Percentiles rank a stretch among this genome's conserved stretches.
Evolutionary conservation across 2,797 vertebrate genomes (phyloP).

Genomic region (Cynodonichthys magdalenae): DNA sequence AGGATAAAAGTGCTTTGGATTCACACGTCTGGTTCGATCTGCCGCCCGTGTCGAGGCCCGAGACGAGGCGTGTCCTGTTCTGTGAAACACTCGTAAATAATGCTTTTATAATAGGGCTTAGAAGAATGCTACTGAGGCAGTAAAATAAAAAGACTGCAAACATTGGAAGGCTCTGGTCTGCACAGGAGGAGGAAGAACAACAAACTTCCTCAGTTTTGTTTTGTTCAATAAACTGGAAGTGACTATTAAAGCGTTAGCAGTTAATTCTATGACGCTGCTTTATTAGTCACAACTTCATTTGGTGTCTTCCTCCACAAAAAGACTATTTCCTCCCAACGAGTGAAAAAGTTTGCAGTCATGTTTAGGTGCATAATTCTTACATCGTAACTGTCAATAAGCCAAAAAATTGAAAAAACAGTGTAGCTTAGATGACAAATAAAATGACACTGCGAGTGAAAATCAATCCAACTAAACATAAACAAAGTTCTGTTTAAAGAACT

Average conservation of each 20-base stretch:
- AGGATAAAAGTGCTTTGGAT: slow-evolving; percentile 23
- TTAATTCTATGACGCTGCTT: not conserved
- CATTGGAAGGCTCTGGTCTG: not conserved
- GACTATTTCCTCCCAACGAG: not conserved
- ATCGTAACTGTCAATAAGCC: not conserved
- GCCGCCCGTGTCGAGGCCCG: slow-evolving; percentile 29
- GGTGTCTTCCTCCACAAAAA: not conserved
- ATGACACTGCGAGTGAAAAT: not conserved
- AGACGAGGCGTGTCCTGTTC: slow-evolving; percentile 62
- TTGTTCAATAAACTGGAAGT: slow-evolving; percentile 10
- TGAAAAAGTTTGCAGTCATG: not conserved
- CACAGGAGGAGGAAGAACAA: slow-evolving; percentile 8
- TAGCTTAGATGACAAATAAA: slow-evolving; percentile 3
- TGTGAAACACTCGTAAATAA: slow-evolving; percentile 51
- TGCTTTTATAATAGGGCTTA: slow-evolving; percentile 46
- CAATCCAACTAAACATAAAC: not conserved
- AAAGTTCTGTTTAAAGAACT: not conserved
- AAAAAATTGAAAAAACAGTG: not conserved
- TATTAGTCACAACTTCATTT: slow-evolving; percentile 3
- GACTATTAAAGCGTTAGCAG: slow-evolving; percentile 15
- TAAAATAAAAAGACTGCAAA: slow-evolving; percentile 2
- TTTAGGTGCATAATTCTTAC: not conserved
- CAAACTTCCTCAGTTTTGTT: slow-evolving; percentile 1
- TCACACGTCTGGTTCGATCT: slow-evolving; percentile 10
- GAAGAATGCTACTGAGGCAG: slow-evolving; percentile 38